These are phyloP conservation scores for Theocolax elegans DNA, from an alignment of 1,140 invertebrate species.

Conservation along the genomic window DNA sequence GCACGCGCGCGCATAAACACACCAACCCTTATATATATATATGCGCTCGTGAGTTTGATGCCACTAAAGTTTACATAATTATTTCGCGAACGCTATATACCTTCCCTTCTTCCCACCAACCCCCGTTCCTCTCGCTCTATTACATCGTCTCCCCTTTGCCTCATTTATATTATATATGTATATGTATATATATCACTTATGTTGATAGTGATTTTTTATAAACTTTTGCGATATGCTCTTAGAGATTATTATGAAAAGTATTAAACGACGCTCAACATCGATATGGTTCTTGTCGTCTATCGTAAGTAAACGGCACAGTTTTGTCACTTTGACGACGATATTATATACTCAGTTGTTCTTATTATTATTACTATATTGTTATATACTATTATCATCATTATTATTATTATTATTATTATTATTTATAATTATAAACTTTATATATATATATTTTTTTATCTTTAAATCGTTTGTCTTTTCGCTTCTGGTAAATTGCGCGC, in stretches of 20 bases:
- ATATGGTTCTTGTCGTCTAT: slow-evolving; percentile 14
- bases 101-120: background rate
- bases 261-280: slow-evolving; percentile 38
- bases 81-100: background rate
- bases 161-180: background rate
- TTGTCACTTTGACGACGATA: background rate
- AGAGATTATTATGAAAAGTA: slow-evolving; percentile 20
- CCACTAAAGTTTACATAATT: too few relatives aligned
- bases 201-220: slow-evolving; percentile 2
- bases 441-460: too few relatives aligned
- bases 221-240: slow-evolving; percentile 21
- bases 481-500: too few relatives aligned
- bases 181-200: background rate
- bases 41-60: slow-evolving; percentile 6
- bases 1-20: too few relatives aligned
- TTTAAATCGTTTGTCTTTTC: too few relatives aligned
- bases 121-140: background rate
- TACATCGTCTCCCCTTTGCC: background rate
- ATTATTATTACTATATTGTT: too few relatives aligned
- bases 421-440: background rate
- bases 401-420: background rate
- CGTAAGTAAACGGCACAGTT: slow-evolving; percentile 2
- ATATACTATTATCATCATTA: too few relatives aligned
- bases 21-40: too few relatives aligned
- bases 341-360: background rate